Conservation (phyloP, 2,113 vertebrate genomes). For the Coryphaenoides rupestris region DNA sequence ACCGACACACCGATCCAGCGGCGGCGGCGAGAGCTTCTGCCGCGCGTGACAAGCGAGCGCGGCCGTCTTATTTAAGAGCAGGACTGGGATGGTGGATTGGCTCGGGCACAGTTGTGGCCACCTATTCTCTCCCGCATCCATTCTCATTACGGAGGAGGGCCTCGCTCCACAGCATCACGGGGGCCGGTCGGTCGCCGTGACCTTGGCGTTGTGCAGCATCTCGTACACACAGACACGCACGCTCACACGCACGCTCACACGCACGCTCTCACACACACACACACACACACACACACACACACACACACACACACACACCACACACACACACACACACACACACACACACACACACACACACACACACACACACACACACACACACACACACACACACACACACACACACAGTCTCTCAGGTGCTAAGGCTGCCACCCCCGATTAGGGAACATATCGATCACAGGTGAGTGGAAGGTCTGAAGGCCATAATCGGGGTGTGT, state of each 20-base stretch:
- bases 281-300: too few relatives aligned
- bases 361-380: too few relatives aligned
- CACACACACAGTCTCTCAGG: too few relatives aligned
- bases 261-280: too few relatives aligned
- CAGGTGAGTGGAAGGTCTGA: conserved; percentile 9
- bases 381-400: too few relatives aligned
- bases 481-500: neutral
- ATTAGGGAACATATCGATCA: conserved; percentile 22
- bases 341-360: too few relatives aligned
- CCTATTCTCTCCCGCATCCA: conserved; percentile 36
- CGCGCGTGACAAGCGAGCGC: neutral
- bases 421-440: conserved; percentile 19
- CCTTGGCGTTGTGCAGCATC: too few relatives aligned
- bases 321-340: too few relatives aligned
- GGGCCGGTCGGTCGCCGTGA: conserved; percentile 24
- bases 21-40: conserved; percentile 12
- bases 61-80: conserved; percentile 21
- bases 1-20: too few relatives aligned
- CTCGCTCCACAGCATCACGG: neutral
- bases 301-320: too few relatives aligned
- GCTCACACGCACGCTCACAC: too few relatives aligned
- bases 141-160: conserved; percentile 32
- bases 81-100: conserved; percentile 1
- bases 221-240: too few relatives aligned
- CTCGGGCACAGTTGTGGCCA: conserved; percentile 37